These are phyloP conservation scores for Myotis daubentonii DNA, from an alignment of 2,797 vertebrate species.

Conservation along the genomic window DNA sequence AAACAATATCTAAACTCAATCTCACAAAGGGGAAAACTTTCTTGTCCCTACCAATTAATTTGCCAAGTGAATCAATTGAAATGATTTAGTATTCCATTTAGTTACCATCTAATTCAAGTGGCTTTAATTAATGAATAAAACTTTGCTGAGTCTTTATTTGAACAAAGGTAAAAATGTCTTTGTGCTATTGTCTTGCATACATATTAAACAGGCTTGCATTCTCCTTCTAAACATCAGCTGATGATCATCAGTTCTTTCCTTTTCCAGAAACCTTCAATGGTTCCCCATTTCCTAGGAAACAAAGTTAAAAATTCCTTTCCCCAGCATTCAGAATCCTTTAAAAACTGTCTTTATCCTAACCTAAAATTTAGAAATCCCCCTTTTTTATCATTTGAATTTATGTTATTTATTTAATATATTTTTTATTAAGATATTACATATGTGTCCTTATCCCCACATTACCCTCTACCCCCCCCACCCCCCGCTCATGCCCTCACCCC, in stretches of 20 bases:
- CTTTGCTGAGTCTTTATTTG: neutral
- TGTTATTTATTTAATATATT: too few species aligned
- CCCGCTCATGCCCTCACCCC: too few species aligned
- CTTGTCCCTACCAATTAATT: slow-evolving; percentile 6
- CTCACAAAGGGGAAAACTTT: neutral
- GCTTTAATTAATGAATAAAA: slow-evolving; percentile 52
- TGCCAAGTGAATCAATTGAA: slow-evolving; percentile 38
- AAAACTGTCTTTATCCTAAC: slow-evolving; percentile 43
- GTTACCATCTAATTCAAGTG: slow-evolving; percentile 15
- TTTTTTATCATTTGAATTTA: too few species aligned
- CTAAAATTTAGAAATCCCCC: neutral
- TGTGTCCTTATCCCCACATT: too few species aligned
- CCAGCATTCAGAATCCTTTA: neutral
- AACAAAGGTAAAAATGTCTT: neutral
- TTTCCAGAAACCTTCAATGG: neutral
- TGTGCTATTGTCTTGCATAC: neutral
- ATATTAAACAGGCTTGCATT: neutral
- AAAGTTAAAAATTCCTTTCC: neutral
- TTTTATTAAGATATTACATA: too few species aligned
- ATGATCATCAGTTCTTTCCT: neutral
- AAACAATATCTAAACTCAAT: neutral
- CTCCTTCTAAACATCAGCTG: neutral
- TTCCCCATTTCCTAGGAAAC: neutral
- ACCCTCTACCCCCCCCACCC: too few species aligned
- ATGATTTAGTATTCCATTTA: slow-evolving; percentile 12